Evolutionary conservation across 2,888 invertebrate genomes (phyloP).

Genomic region (Blastobasis lacticolella): DNA sequence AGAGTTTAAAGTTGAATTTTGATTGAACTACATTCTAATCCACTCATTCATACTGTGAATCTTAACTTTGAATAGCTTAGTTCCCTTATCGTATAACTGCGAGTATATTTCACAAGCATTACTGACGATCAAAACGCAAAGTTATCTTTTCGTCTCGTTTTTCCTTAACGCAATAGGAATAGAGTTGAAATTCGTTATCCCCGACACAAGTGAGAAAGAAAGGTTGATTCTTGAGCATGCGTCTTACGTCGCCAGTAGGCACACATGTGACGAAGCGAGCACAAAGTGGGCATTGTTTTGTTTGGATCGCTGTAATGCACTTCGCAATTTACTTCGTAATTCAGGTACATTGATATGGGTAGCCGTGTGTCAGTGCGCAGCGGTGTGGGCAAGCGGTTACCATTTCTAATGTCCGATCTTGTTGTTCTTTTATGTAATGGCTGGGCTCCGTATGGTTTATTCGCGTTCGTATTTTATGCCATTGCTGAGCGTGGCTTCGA

Average conservation of each 20-base stretch:
- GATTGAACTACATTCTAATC: too few species aligned
- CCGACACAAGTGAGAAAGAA: not conserved
- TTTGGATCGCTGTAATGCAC: conserved; percentile 22
- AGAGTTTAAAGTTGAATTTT: not conserved
- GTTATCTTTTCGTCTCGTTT: too few species aligned
- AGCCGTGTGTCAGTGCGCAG: not conserved
- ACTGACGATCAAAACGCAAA: too few species aligned
- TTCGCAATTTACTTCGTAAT: conserved; percentile 29
- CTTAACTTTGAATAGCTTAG: not conserved
- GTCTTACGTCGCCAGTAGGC: conserved; percentile 34
- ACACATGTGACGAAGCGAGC: conserved; percentile 36
- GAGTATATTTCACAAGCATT: not conserved
- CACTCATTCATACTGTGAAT: not conserved
- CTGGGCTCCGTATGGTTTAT: too few species aligned
- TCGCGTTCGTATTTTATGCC: too few species aligned
- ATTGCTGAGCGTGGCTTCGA: too few species aligned
- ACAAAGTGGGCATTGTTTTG: conserved; percentile 37
- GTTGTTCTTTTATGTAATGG: too few species aligned
- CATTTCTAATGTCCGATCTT: too few species aligned
- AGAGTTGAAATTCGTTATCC: too few species aligned
- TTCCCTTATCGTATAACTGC: not conserved
- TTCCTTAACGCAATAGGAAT: too few species aligned
- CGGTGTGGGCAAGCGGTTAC: not conserved
- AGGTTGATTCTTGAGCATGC: conserved; percentile 22
- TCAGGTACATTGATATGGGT: conserved; percentile 5